Evolutionary conservation across 2,888 invertebrate species (phyloP), one percentile per base, ranked within the genome.

Genomic region (Reticulitermes lucifugus): DNA sequence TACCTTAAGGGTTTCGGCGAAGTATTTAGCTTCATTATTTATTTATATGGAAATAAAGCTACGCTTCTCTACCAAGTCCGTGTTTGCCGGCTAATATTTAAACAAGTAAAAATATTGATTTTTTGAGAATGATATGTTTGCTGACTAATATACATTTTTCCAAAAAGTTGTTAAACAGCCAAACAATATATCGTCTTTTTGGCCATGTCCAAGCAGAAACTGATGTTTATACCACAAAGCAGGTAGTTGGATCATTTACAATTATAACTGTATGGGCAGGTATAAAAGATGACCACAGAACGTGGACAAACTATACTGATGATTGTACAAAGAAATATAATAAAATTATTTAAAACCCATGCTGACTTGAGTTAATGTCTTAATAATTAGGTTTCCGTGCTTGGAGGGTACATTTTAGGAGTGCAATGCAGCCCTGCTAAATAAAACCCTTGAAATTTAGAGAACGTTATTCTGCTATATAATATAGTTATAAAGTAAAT

Each of bases 51-150:
- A 79, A 79, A 79, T 55, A 79, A 79, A 75, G 35, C 43, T 46
- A 25, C 25, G 29, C 25, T 51, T 79, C 25, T 79, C 25, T 43
- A 79, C 79, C 51, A 79, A 18, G 25, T 51, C 25, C 43, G 51
- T 79, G 79, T 79, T 79, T 79, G 79, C 29, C 21, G 51, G 55
- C 25, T 55, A 79, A 79, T 79, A 79, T 79, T 79, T 79, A 79
- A 79, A 79, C 14, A 79, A 55, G 51, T 55, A 51, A 51, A 60
- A 25, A 46, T 79, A 55, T 79, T 79, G 79, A 79, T 79, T 79
- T 35, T 79, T 79, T 29, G 79, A 35, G 51, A 51, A 55, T 79
- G 79, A 79, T 79, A 79, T 79, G 79, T 79, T 79, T 79, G 79
- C 25, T 51, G 79, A 46, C 77, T 43, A 43, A 77, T 46, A n/a